phyloP scores from a whole-genome alignment of 2,113 vertebrate species.

The Hippocampus zosterae region DNA sequence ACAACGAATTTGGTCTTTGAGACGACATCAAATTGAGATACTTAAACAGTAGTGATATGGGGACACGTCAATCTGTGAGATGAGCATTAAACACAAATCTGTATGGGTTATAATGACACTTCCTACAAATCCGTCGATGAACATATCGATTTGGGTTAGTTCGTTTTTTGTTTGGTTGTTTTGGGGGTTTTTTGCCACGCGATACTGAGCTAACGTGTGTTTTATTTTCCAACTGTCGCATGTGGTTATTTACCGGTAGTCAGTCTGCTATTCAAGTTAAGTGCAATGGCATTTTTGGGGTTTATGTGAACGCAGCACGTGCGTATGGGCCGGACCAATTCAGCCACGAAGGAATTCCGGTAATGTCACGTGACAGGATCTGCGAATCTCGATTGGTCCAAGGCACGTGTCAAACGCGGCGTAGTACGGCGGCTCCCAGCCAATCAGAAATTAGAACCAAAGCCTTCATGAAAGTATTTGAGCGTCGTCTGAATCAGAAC shows the following conservation, averaged over 20 bases:
- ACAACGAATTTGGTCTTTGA: no score
- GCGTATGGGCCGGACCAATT: slow-evolving; percentile 13
- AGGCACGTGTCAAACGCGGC: slow-evolving; percentile 88
- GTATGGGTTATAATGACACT: no score
- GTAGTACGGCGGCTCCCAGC: slow-evolving; percentile 65
- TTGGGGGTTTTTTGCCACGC: not conserved
- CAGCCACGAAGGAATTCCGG: slow-evolving; percentile 38
- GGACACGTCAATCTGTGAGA: no score
- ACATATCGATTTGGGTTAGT: not conserved
- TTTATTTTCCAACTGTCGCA: not conserved
- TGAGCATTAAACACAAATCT: no score
- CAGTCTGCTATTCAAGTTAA: not conserved
- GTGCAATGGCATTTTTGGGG: not conserved
- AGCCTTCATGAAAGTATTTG: slow-evolving; percentile 87
- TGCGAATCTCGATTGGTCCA: slow-evolving; percentile 73
- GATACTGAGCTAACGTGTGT: not conserved
- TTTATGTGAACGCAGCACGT: slow-evolving; percentile 28
- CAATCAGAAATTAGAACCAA: slow-evolving; percentile 89
- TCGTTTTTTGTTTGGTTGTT: not conserved
- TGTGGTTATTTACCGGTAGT: no score
- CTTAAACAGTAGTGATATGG: no score
- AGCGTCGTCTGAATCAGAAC: slow-evolving; percentile 70
- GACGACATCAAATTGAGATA: no score
- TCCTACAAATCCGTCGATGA: not conserved
- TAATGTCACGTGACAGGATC: slow-evolving; percentile 75